Conservation (phyloP, 2,113 vertebrate genomes). For the Bambusicola thoracicus region DNA sequence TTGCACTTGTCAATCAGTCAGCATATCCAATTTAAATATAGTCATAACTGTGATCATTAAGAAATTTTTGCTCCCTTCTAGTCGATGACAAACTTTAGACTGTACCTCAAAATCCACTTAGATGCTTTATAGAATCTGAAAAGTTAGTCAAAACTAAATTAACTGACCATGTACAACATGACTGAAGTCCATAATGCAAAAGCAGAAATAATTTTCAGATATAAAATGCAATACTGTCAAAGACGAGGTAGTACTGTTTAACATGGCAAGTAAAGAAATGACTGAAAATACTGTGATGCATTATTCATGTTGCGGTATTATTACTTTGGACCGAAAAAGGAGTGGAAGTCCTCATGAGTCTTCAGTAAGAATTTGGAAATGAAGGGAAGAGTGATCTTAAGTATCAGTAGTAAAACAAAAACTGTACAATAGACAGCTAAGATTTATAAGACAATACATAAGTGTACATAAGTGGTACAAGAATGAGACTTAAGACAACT, state of each 20-base stretch:
- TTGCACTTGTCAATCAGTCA: not conserved
- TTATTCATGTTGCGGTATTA: not conserved
- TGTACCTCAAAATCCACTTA: not conserved
- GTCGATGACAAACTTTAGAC: not conserved
- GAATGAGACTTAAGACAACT: not conserved
- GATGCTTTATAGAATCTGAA: not conserved
- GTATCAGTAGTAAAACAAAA: not conserved
- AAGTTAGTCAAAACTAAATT: not conserved
- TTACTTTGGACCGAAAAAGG: not conserved
- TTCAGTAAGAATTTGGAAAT: not conserved
- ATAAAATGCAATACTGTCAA: not conserved
- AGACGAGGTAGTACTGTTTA: not conserved
- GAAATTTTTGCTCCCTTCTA: not conserved
- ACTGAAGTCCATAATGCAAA: not conserved
- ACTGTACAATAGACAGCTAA: not conserved
- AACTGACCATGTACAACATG: not conserved
- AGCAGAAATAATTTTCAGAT: not conserved
- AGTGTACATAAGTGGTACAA: too few relatives aligned
- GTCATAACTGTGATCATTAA: not conserved
- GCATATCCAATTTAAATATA: not conserved
- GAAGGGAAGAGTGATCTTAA: not conserved
- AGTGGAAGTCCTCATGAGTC: not conserved
- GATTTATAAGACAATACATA: too few relatives aligned
- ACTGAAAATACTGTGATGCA: not conserved
- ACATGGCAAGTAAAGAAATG: not conserved